Base-by-base conservation (phyloP, 2,888 invertebrate genomes). In the Trypoxylon attenuatum region DNA sequence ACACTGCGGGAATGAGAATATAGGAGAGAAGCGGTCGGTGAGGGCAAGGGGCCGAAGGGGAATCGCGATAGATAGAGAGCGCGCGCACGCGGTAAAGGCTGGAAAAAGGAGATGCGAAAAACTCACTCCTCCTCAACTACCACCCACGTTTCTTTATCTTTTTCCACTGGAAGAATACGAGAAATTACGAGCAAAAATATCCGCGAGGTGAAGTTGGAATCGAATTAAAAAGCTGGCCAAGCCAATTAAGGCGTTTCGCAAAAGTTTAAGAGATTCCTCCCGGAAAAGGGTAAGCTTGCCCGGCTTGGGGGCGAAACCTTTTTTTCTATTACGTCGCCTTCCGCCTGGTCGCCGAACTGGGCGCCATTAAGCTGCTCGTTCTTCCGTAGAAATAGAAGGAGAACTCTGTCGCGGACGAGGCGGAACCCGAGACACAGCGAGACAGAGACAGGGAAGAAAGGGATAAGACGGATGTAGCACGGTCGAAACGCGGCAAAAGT, bases 361-460 rank as follows among this genome's bases (percentile, higher is more conserved):
- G 79, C 79, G 78, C 82, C 82, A 84, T 85, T 85, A 85, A 84
- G 81, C 77, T 74, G 79, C 80, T 79, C 83, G 77, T 75, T 83
- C 81, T 79, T 73, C 79, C 83, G 80, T 85, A 81, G 82, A 85
- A 83, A 83, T 80, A 80, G 82, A 71, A 73, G 68, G 51, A 62
- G 56, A 63, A n/a, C n/a, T n/a, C n/a, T n/a, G n/a, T n/a, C n/a
- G n/a, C n/a, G n/a, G n/a, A n/a, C n/a, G n/a, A n/a, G n/a, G n/a
- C n/a, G n/a, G n/a, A n/a, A n/a, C n/a, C n/a, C n/a, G n/a, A n/a
- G n/a, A n/a, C n/a, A n/a, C n/a, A n/a, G n/a, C n/a, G n/a, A n/a
- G n/a, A n/a, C n/a, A n/a, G n/a, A n/a, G n/a, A n/a, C n/a, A n/a
- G n/a, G n/a, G n/a, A n/a, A n/a, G n/a, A n/a, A n/a, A n/a, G n/a